A percentile compares a stretch with the other conserved stretches of the same genome.
These are phyloP conservation scores for Reticulitermes lucifugus DNA, from an alignment of 2,888 invertebrate genomes.

Conservation along the genomic window DNA sequence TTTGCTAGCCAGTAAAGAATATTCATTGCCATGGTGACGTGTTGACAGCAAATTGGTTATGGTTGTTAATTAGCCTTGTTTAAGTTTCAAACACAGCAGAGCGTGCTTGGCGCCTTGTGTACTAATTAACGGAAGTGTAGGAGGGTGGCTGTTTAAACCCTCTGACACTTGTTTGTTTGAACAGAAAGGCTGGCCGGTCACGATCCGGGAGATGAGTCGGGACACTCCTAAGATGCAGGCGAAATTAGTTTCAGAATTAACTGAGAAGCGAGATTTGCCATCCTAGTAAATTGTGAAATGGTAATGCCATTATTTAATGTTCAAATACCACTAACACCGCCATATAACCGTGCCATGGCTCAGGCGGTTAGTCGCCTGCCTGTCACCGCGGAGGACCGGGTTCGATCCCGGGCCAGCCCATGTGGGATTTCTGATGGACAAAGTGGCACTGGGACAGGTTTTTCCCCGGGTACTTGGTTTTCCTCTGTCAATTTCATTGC, in stretches of 20 bases:
- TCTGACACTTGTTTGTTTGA: slow-evolving; percentile 24
- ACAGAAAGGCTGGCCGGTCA: background rate
- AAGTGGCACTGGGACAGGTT: too few species aligned
- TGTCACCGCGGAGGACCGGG: too few species aligned
- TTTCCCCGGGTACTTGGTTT: too few species aligned
- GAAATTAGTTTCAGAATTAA: background rate
- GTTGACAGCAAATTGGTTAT: slow-evolving; percentile 29
- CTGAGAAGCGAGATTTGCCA: background rate
- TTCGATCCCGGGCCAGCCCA: too few species aligned
- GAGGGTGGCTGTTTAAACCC: background rate
- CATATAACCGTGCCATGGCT: too few species aligned
- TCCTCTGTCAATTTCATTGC: too few species aligned
- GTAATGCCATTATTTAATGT: too few species aligned
- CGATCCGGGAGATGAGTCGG: background rate
- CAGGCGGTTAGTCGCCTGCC: too few species aligned
- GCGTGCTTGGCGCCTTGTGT: background rate
- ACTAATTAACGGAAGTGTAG: background rate
- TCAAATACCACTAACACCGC: too few species aligned
- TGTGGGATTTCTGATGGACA: too few species aligned
- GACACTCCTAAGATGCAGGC: background rate
- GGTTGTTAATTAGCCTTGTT: slow-evolving; percentile 13
- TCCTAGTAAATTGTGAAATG: too few species aligned
- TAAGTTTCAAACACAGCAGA: background rate
- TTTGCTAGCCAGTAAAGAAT: slow-evolving; percentile 2
- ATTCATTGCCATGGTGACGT: slow-evolving; percentile 2